These are phyloP conservation scores for Pyrgilauda ruficollis DNA, from an alignment of 2,113 vertebrate genomes.

Conservation along the genomic window DNA sequence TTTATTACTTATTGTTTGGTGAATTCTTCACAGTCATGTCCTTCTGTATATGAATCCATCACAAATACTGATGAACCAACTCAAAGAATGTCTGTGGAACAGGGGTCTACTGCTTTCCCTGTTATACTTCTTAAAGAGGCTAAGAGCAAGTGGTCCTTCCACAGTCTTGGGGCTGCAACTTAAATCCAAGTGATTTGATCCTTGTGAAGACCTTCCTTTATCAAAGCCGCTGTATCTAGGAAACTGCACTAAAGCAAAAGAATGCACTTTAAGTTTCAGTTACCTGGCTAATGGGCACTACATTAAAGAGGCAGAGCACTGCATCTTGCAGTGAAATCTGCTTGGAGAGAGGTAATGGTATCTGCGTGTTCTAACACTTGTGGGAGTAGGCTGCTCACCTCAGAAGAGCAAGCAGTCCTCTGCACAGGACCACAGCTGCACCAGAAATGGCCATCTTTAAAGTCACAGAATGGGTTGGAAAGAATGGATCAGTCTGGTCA, in stretches of 20 bases:
- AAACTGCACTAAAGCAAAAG: neutral
- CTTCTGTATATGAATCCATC: neutral
- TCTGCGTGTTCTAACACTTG: accelerated
- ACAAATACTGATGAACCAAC: neutral
- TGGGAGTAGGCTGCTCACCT: neutral
- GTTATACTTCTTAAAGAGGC: neutral
- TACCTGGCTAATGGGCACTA: neutral
- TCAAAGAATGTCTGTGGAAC: neutral
- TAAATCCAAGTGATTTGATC: neutral
- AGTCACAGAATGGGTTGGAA: neutral
- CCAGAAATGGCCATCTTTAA: neutral
- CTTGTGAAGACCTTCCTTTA: neutral
- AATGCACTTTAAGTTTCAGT: neutral
- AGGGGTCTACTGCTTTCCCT: neutral
- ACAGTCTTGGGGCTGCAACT: neutral
- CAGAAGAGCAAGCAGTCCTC: neutral
- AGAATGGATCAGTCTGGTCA: neutral
- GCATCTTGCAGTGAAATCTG: neutral
- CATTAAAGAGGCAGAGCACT: neutral
- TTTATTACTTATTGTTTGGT: neutral
- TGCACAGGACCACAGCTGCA: neutral
- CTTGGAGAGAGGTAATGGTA: neutral
- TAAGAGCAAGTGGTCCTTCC: neutral
- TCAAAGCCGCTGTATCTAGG: neutral
- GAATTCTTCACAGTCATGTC: neutral